Percentiles rank a stretch among this genome's conserved stretches.
phyloP scores from a whole-genome alignment of 2,797 vertebrate genomes.

The Schizothorax lantsangensis region DNA sequence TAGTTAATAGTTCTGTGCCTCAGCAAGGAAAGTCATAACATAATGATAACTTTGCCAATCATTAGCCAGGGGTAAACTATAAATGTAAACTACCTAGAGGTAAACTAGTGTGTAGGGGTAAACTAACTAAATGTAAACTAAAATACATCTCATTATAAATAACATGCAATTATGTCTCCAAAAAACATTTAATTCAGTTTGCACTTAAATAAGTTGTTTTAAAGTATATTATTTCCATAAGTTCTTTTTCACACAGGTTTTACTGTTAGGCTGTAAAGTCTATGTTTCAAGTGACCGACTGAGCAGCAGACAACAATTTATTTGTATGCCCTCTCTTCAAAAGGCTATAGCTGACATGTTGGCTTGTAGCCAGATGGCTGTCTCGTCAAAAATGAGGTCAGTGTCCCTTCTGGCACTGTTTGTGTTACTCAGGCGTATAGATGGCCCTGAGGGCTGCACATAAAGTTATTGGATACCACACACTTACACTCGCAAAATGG shows the following conservation, averaged over 20 bases:
- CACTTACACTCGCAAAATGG: conserved; percentile 51
- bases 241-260: not conserved
- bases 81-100: too few species aligned
- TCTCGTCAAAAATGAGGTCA: conserved; percentile 26
- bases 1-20: too few species aligned
- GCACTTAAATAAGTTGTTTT: not conserved
- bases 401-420: conserved; percentile 8
- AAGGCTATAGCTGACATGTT: not conserved
- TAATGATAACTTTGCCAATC: too few species aligned
- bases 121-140: too few species aligned
- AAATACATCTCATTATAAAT: not conserved
- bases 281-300: not conserved
- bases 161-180: not conserved
- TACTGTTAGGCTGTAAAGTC: not conserved
- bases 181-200: not conserved
- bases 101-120: too few species aligned
- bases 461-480: conserved; percentile 63
- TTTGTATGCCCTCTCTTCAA: not conserved
- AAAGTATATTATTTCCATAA: not conserved
- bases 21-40: too few species aligned
- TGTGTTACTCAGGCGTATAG: not conserved
- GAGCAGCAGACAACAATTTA: not conserved
- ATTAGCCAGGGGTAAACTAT: too few species aligned
- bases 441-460: not conserved
- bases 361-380: conserved; percentile 32